Conservation (phyloP, 2,888 invertebrate species). For the Osedax fenrisi region DNA sequence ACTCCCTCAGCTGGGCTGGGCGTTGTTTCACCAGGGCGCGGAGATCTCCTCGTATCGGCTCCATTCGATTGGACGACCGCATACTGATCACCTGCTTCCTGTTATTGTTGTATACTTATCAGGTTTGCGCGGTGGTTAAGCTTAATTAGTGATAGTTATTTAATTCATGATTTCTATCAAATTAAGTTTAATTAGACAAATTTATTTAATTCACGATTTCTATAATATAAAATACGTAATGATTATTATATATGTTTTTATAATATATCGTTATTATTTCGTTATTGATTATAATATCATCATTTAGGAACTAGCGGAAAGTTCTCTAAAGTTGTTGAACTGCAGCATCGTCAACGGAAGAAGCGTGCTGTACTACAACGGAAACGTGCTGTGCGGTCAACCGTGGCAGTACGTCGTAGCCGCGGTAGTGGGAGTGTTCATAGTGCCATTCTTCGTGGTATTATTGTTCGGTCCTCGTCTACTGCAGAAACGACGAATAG, state of each 20-base stretch:
- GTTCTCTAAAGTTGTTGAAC: conserved; percentile 26
- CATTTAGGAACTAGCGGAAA: conserved; percentile 20
- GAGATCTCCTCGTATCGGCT: conserved; percentile 16
- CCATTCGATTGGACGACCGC: not conserved
- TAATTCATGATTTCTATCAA: no score
- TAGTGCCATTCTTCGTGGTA: conserved; percentile 32
- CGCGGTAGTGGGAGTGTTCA: conserved; percentile 20
- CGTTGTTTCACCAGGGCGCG: not conserved
- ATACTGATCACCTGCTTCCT: conserved; percentile 13
- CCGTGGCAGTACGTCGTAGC: conserved; percentile 32
- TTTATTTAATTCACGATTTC: no score
- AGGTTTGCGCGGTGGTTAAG: no score
- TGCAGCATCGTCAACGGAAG: conserved; percentile 20
- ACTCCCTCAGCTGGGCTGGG: conserved; percentile 9
- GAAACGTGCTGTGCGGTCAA: conserved; percentile 30
- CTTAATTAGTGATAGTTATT: no score
- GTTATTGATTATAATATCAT: no score
- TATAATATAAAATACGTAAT: no score
- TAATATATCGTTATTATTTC: no score
- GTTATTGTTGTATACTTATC: conserved; percentile 30
- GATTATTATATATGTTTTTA: no score
- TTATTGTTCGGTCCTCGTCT: conserved; percentile 30
- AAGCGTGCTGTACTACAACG: conserved; percentile 31
- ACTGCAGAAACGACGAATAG: conserved; percentile 12
- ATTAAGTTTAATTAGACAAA: no score